Conservation (phyloP, 2,888 invertebrate genomes). For the Drosophila robusta region DNA sequence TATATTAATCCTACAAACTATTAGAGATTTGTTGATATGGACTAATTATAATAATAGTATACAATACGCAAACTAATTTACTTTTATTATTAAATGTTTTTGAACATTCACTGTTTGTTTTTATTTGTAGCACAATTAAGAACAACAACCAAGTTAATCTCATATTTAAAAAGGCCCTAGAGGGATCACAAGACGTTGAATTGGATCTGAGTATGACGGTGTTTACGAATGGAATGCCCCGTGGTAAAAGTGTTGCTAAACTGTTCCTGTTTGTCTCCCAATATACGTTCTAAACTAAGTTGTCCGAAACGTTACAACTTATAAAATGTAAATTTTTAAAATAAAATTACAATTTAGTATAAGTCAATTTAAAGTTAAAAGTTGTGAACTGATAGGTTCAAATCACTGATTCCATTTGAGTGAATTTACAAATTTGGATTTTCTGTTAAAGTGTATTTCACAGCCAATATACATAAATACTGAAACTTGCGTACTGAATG, state of each 20-base stretch:
- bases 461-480: slow-evolving; percentile 45
- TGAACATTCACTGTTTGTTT: neutral
- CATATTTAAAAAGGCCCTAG: slow-evolving; percentile 90
- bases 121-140: slow-evolving; percentile 85
- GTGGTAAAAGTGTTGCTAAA: slow-evolving; percentile 93
- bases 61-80: no score
- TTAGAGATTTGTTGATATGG: no score
- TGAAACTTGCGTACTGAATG: neutral
- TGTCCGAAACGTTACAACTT: neutral
- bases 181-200: slow-evolving; percentile 96
- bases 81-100: neutral
- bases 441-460: slow-evolving; percentile 25
- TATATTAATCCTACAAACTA: no score
- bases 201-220: slow-evolving; percentile 94
- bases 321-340: no score
- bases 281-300: slow-evolving; percentile 88
- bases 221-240: slow-evolving; percentile 89
- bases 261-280: slow-evolving; percentile 94
- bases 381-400: no score
- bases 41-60: no score
- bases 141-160: slow-evolving; percentile 90
- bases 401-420: neutral
- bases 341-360: neutral
- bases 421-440: neutral
- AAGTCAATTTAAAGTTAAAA: neutral